phyloP scores from a whole-genome alignment of 2,888 invertebrate genomes.

The Teleiodes luculella region DNA sequence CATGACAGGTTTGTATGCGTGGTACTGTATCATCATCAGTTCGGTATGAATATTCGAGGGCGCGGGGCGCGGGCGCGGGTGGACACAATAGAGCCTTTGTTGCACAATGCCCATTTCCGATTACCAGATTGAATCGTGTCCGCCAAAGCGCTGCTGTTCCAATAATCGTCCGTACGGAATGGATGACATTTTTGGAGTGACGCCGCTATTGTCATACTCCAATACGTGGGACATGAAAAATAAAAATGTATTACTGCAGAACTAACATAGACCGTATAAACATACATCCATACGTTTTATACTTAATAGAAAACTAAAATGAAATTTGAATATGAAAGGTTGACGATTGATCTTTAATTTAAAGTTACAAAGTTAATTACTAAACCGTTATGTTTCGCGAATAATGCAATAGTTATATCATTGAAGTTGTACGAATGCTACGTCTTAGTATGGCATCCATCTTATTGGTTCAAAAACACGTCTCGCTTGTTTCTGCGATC shows the following conservation, averaged over 20 bases:
- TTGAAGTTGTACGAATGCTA: too few relatives aligned
- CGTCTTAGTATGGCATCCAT: conserved; percentile 14
- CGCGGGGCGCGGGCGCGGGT: conserved; percentile 28
- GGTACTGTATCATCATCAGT: conserved; percentile 27
- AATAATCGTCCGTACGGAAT: conserved; percentile 48
- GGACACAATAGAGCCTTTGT: conserved; percentile 70
- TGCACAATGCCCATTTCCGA: conserved; percentile 77
- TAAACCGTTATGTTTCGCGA: too few relatives aligned
- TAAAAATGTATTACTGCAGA: not conserved
- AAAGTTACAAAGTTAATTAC: too few relatives aligned
- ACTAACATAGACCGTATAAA: too few relatives aligned
- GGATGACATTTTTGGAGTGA: conserved; percentile 21
- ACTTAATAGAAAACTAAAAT: too few relatives aligned
- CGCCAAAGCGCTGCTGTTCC: conserved; percentile 59
- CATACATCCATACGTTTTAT: too few relatives aligned
- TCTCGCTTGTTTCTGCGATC: conserved; percentile 55
- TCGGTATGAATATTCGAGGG: conserved; percentile 54
- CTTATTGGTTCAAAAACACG: conserved; percentile 27
- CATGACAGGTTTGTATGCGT: conserved; percentile 26
- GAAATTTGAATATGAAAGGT: too few relatives aligned
- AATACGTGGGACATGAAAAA: not conserved
- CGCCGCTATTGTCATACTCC: conserved; percentile 11
- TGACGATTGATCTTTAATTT: too few relatives aligned
- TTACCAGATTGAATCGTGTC: conserved; percentile 75
- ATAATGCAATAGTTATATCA: too few relatives aligned